These are phyloP conservation scores for Rynchops niger DNA, from an alignment of 2,113 vertebrate genomes.

Conservation along the genomic window DNA sequence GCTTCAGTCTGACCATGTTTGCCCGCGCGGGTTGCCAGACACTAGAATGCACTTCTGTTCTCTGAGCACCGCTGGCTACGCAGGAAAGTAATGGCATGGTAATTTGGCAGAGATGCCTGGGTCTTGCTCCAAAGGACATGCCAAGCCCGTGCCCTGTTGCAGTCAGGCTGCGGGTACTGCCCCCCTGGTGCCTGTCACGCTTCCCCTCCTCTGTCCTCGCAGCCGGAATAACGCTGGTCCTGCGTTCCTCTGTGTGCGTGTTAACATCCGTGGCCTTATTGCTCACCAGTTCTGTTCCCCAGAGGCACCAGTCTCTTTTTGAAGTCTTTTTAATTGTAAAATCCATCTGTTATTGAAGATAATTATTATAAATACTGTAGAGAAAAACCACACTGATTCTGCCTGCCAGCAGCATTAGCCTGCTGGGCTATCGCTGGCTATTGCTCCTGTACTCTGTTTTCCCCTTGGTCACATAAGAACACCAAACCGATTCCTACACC, in stretches of 20 bases:
- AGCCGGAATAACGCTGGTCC: accelerated
- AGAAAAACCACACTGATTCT: accelerated
- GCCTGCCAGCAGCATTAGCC: background rate
- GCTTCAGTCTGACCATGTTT: accelerated
- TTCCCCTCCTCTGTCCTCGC: background rate
- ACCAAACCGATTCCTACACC: background rate
- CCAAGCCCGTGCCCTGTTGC: background rate
- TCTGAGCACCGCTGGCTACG: accelerated
- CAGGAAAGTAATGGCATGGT: accelerated
- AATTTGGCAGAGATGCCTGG: background rate
- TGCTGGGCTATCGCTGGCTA: background rate
- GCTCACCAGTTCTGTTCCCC: background rate
- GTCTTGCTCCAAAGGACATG: background rate
- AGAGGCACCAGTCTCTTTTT: background rate
- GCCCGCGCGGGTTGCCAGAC: accelerated
- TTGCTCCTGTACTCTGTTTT: background rate
- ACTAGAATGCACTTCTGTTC: accelerated
- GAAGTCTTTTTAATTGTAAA: background rate
- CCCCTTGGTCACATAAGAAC: background rate
- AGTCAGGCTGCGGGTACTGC: accelerated
- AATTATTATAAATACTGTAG: background rate
- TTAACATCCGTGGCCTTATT: accelerated
- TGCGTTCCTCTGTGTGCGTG: accelerated
- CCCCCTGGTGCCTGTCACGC: accelerated
- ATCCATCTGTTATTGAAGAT: background rate